Conservation (phyloP, 1,140 invertebrate genomes). For the Drosophila lacteicornis region DNA sequence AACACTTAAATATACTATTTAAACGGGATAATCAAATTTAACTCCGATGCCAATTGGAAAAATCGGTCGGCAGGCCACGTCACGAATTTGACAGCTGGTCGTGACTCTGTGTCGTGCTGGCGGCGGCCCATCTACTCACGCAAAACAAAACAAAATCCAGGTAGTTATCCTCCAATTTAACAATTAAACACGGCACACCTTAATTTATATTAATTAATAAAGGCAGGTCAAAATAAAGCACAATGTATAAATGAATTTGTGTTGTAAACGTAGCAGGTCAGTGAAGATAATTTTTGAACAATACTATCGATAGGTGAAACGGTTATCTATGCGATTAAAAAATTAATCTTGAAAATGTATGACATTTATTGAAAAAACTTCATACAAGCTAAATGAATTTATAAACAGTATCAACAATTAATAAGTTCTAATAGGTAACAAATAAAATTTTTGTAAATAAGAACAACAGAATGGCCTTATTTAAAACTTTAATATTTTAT, state of each 20-base stretch:
- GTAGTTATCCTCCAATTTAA: constrained; percentile 1
- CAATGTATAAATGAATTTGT: constrained; percentile 20
- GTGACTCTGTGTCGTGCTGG: constrained; percentile 40
- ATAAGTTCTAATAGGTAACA: no score
- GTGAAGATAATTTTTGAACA: constrained; percentile 14
- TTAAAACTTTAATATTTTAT: no score
- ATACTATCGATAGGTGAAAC: constrained; percentile 25
- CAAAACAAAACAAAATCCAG: constrained; percentile 36
- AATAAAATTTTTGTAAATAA: no score
- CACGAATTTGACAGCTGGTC: constrained; percentile 75
- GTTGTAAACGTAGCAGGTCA: constrained; percentile 32
- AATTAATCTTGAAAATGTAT: no score
- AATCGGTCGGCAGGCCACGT: constrained; percentile 79
- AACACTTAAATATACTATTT: constrained; percentile 39
- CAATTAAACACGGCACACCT: neutral
- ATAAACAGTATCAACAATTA: neutral
- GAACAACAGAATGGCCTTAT: no score
- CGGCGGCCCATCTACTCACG: constrained; percentile 10
- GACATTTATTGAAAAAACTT: neutral
- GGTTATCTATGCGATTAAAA: neutral
- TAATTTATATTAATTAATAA: constrained; percentile 4
- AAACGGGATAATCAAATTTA: constrained; percentile 17
- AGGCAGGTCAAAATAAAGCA: neutral
- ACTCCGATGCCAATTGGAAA: constrained; percentile 69
- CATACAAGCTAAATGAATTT: neutral